Base-by-base conservation (phyloP, 2,797 vertebrate genomes). In the Arnoldichthys spilopterus region DNA sequence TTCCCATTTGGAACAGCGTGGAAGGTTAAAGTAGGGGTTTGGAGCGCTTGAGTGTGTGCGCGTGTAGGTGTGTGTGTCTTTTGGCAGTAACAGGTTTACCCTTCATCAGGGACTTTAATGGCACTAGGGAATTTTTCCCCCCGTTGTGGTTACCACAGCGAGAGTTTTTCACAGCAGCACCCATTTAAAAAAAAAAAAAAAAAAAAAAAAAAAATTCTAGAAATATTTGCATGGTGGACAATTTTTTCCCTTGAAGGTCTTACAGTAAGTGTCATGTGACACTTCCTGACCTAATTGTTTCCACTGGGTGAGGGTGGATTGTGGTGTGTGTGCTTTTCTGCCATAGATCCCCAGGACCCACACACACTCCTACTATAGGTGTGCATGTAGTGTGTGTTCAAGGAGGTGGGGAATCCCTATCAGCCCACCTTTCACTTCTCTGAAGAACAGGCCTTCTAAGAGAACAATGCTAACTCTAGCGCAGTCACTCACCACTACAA, bases 211-310 rank as follows among this genome's bases (percentile, higher is more conserved):
- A 61, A 43, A 66, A 18, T 56, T 59, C 66, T 70, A 24, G 15
- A 70, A 53, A 47, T 64, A 78, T 74, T 64, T 70, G 71, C 62
- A 61, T 79, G 51, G 51, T 49, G 58, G 58, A 62, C 67, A 69
- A 83, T 78, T 82, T 77, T 85, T 88, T 88, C 86, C 86, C 81
- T 82, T 80, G 88, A 89, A 91, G 85, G 85, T 67, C 59, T 82
- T 74, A 72, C 59, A 45, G 78, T 83, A 80, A 77, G 74, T 24
- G 32, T 77, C 73, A 66, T 75, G 78, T 83, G 81, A 76, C 77
- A 85, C 86, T 85, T 53, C 88, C 75, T 92, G 92, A 92, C 87
- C 88, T 86, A 89, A 88, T 87, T 93, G 77, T 91, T 94, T 93
- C 92, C 91, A 90, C 87, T 86, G 85, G 87, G 74, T 85, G 74